phyloP scores from a whole-genome alignment of 2,113 vertebrate species.

The Chloroceryle aenea region DNA sequence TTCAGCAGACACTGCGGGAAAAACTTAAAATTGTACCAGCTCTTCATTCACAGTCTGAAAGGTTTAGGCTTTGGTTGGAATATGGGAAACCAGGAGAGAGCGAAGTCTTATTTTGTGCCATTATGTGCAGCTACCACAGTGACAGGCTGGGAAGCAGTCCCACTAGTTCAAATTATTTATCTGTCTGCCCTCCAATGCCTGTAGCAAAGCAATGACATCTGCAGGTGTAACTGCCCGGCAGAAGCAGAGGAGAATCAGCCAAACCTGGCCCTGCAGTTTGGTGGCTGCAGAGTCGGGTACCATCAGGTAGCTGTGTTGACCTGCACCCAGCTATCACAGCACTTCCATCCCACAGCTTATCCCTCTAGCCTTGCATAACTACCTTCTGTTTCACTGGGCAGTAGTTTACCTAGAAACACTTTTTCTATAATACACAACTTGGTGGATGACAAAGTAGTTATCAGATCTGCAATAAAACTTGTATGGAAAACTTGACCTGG shows the following conservation, averaged over 20 bases:
- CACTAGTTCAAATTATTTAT: background rate
- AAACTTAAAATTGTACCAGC: background rate
- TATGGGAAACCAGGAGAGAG: background rate
- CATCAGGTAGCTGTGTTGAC: background rate
- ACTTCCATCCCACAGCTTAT: background rate
- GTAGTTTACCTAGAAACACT: background rate
- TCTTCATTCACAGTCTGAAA: background rate
- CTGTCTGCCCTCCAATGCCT: background rate
- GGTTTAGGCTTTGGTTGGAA: background rate
- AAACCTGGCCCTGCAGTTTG: background rate
- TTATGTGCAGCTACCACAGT: background rate
- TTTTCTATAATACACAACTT: background rate
- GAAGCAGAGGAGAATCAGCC: background rate
- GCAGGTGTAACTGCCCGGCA: background rate
- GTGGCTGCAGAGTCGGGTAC: background rate
- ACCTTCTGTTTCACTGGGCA: background rate
- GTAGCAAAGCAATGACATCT: background rate
- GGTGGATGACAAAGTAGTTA: background rate
- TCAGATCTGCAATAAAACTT: background rate
- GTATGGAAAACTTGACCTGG: background rate
- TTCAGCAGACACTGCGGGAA: background rate
- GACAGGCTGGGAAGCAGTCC: background rate
- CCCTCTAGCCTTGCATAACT: background rate
- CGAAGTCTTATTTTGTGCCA: background rate
- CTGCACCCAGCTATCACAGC: background rate